Percentiles rank a stretch among this genome's conserved stretches.
Evolutionary conservation across 2,888 invertebrate species (phyloP).

Genomic region (Drosophila falleni): DNA sequence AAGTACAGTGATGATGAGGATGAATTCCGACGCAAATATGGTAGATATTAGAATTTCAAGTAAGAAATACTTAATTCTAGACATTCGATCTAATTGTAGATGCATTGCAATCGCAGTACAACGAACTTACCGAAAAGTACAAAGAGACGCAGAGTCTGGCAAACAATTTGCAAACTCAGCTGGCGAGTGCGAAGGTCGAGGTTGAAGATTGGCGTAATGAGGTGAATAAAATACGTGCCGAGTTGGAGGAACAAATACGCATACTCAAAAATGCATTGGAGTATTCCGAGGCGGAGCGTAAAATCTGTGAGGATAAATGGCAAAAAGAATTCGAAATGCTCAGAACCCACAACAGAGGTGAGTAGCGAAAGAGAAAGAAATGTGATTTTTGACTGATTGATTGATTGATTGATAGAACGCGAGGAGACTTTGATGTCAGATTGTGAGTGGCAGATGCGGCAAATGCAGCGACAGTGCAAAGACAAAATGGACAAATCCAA

Average conservation of each 20-base stretch:
- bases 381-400: constrained; percentile 9
- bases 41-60: constrained; percentile 54
- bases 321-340: constrained; percentile 88
- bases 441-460: constrained; percentile 94
- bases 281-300: constrained; percentile 87
- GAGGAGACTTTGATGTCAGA: constrained; percentile 91
- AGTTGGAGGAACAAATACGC: constrained; percentile 86
- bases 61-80: background rate
- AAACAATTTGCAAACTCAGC: constrained; percentile 82
- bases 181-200: constrained; percentile 82
- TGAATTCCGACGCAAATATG: constrained; percentile 83
- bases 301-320: constrained; percentile 87
- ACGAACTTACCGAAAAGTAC: constrained; percentile 86
- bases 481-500: constrained; percentile 88
- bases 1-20: constrained; percentile 84
- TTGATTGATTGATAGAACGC: constrained; percentile 85
- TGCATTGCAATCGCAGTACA: constrained; percentile 86
- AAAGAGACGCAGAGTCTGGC: constrained; percentile 86
- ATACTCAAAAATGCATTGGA: constrained; percentile 87
- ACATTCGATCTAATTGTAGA: constrained; percentile 58
- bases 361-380: background rate
- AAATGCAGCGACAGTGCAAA: constrained; percentile 90
- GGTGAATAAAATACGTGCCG: constrained; percentile 85
- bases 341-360: constrained; percentile 87
- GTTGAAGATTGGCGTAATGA: constrained; percentile 82